Percentiles rank a stretch among this genome's conserved stretches.
phyloP scores from a whole-genome alignment of 2,113 vertebrate species.

The Silurus asotus region DNA sequence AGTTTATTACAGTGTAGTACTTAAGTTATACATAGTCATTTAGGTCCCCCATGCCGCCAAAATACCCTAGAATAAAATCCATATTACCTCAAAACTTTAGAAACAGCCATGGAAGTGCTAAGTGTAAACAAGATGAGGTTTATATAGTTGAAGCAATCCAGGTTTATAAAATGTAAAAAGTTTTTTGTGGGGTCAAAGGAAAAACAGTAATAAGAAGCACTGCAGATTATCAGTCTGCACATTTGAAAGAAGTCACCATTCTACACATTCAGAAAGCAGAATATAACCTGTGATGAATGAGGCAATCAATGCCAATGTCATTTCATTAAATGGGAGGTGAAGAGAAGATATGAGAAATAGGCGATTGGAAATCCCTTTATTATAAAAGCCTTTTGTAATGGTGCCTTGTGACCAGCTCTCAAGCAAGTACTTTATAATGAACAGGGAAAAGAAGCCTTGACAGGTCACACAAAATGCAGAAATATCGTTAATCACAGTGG shows the following conservation, averaged over 20 bases:
- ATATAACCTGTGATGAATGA: constrained; percentile 43
- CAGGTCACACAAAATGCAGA: not conserved
- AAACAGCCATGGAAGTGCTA: not conserved
- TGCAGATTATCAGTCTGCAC: constrained; percentile 12
- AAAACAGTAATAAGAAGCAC: not conserved
- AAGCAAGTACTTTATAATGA: constrained; percentile 31
- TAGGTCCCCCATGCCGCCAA: not conserved
- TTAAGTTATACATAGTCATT: not conserved
- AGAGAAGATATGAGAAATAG: constrained; percentile 5
- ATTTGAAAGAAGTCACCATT: not conserved
- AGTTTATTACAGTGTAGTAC: too few species aligned
- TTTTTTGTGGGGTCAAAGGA: not conserved
- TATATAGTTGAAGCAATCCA: not conserved
- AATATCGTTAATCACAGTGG: not conserved
- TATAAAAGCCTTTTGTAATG: constrained; percentile 20
- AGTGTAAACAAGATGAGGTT: not conserved
- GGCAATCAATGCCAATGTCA: constrained; percentile 45
- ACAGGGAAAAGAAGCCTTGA: not conserved
- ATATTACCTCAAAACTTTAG: not conserved
- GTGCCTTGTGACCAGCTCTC: constrained; percentile 2
- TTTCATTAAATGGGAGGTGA: constrained; percentile 37
- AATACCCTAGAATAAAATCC: not conserved
- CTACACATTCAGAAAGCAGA: constrained; percentile 38
- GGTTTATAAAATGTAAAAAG: not conserved
- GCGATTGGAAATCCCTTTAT: constrained; percentile 28